These are phyloP conservation scores for Cremastinae sp. DNA, from an alignment of 2,888 invertebrate genomes.

Conservation along the genomic window DNA sequence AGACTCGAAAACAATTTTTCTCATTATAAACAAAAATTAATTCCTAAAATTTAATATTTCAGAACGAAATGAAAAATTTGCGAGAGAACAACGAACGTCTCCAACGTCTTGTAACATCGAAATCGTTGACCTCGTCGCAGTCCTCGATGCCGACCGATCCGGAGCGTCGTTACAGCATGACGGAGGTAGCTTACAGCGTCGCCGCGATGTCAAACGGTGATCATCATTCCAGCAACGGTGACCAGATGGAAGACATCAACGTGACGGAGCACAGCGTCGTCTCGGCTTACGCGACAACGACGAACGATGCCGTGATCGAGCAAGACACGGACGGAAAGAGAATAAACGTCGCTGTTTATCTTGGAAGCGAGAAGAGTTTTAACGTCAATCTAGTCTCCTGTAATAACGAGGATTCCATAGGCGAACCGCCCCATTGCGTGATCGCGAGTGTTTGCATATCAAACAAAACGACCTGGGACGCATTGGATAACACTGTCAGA, in stretches of 20 bases:
- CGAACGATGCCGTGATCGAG: slow-evolving; percentile 71
- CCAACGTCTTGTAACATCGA: slow-evolving; percentile 89
- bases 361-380: slow-evolving; percentile 86
- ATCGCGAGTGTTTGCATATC: slow-evolving; percentile 95
- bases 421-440: slow-evolving; percentile 81
- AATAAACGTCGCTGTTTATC: slow-evolving; percentile 92
- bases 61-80: slow-evolving; percentile 97
- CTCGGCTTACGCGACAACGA: slow-evolving; percentile 66
- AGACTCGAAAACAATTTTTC: too few relatives aligned
- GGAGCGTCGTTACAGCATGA: slow-evolving; percentile 80
- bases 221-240: slow-evolving; percentile 59
- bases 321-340: slow-evolving; percentile 91
- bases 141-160: slow-evolving; percentile 80
- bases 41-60: slow-evolving; percentile 59
- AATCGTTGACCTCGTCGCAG: slow-evolving; percentile 82
- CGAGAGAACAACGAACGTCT: slow-evolving; percentile 98
- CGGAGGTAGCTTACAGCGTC: slow-evolving; percentile 76
- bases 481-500: slow-evolving; percentile 93
- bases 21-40: too few relatives aligned
- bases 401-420: slow-evolving; percentile 78
- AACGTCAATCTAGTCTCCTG: slow-evolving; percentile 81
- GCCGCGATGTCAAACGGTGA: slow-evolving; percentile 76
- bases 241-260: slow-evolving; percentile 74
- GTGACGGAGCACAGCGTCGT: slow-evolving; percentile 69
- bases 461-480: slow-evolving; percentile 97